These are phyloP conservation scores for Diabrotica virgifera DNA, from an alignment of 1,140 invertebrate genomes.

Conservation along the genomic window DNA sequence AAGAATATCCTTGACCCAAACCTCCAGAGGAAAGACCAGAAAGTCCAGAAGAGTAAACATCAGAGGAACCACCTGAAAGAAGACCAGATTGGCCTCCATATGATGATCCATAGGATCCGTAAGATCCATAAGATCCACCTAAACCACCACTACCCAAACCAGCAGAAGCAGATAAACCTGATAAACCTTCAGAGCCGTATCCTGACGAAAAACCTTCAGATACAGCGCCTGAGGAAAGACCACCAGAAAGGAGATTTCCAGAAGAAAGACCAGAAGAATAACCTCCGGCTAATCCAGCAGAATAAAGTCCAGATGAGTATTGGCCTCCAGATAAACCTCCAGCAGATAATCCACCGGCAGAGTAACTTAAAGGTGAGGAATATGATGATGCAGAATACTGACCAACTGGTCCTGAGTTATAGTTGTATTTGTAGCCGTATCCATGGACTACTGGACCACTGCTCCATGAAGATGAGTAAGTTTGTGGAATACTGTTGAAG, in stretches of 20 bases:
- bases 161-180: neutral
- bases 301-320: neutral
- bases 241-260: neutral
- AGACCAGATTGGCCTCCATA: neutral
- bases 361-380: no score
- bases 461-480: neutral
- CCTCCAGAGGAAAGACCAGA: neutral
- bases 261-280: neutral
- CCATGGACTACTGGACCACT: neutral
- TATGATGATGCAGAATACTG: no score
- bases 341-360: no score
- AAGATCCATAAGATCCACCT: neutral
- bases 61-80: neutral
- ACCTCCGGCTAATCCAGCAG: slow-evolving; percentile 1
- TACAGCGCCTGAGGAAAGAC: neutral
- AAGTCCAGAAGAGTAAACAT: slow-evolving; percentile 4
- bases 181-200: neutral
- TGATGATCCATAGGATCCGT: neutral
- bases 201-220: neutral
- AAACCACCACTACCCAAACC: neutral
- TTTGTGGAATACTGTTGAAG: neutral
- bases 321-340: no score
- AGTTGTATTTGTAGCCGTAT: neutral
- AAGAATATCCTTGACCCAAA: neutral
- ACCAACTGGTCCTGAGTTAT: no score